Evolutionary conservation across 2,888 invertebrate species (phyloP).

Genomic region (Tetragonisca angustula): DNA sequence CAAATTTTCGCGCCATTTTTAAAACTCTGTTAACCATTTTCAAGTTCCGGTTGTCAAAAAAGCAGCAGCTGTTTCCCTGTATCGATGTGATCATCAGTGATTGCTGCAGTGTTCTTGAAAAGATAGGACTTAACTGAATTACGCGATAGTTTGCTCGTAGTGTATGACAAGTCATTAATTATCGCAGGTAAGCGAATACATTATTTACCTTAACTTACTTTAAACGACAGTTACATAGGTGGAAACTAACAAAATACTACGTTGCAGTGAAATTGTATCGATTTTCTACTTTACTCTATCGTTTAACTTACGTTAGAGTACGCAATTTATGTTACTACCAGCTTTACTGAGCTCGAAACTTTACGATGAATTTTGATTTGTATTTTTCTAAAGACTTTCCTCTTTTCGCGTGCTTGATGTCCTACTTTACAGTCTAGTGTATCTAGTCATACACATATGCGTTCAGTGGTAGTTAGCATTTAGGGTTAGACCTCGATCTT

Average conservation of each 20-base stretch:
- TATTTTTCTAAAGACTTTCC: neutral
- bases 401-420: neutral
- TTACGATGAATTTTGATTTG: neutral
- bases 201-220: neutral
- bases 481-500: neutral
- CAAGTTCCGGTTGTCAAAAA: constrained; percentile 59
- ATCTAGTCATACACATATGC: neutral
- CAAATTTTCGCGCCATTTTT: constrained; percentile 36
- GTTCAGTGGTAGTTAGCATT: neutral
- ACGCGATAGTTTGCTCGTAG: constrained; percentile 11
- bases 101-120: constrained; percentile 38
- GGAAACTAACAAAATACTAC: constrained; percentile 41
- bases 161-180: constrained; percentile 20
- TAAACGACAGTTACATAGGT: neutral
- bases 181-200: constrained; percentile 35
- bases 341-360: neutral
- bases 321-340: neutral
- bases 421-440: neutral
- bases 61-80: constrained; percentile 53
- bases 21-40: constrained; percentile 18
- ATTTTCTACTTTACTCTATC: constrained; percentile 59
- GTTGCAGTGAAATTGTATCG: constrained; percentile 63
- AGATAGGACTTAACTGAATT: neutral
- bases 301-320: constrained; percentile 36
- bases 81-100: constrained; percentile 41